phyloP scores from a whole-genome alignment of 2,888 invertebrate species.

The Leucania comma region DNA sequence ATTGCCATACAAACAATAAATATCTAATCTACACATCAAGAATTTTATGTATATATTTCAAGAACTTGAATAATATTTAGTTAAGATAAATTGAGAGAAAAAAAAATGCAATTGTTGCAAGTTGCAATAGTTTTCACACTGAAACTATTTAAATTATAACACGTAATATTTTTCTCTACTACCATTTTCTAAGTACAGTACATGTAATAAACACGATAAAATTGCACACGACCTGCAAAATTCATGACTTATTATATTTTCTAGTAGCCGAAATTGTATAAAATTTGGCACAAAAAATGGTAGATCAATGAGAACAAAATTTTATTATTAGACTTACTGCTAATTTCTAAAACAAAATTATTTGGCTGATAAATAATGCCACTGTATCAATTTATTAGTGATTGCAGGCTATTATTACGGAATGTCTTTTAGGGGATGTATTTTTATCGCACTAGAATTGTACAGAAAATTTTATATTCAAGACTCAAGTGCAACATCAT shows the following conservation, averaged over 20 bases:
- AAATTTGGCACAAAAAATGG: constrained; percentile 53
- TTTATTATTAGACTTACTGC: constrained; percentile 1
- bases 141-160: background rate
- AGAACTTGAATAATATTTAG: constrained; percentile 6
- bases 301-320: constrained; percentile 20
- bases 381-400: background rate
- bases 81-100: constrained; percentile 3
- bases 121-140: constrained; percentile 1
- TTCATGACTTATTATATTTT: constrained; percentile 5
- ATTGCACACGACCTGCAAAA: constrained; percentile 16
- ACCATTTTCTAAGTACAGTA: constrained; percentile 14
- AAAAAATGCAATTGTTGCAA: background rate
- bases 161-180: constrained; percentile 9
- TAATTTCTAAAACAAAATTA: constrained; percentile 6
- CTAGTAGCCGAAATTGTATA: constrained; percentile 14
- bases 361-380: constrained; percentile 15
- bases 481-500: constrained; percentile 18
- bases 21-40: constrained; percentile 16
- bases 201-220: background rate
- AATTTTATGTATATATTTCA: constrained; percentile 12
- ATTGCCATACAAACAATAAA: background rate
- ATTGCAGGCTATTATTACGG: constrained; percentile 15
- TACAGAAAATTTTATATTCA: constrained; percentile 5
- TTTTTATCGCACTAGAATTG: background rate
- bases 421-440: constrained; percentile 29